Conservation (phyloP, 2,888 invertebrate species). For the Idaea straminata region DNA sequence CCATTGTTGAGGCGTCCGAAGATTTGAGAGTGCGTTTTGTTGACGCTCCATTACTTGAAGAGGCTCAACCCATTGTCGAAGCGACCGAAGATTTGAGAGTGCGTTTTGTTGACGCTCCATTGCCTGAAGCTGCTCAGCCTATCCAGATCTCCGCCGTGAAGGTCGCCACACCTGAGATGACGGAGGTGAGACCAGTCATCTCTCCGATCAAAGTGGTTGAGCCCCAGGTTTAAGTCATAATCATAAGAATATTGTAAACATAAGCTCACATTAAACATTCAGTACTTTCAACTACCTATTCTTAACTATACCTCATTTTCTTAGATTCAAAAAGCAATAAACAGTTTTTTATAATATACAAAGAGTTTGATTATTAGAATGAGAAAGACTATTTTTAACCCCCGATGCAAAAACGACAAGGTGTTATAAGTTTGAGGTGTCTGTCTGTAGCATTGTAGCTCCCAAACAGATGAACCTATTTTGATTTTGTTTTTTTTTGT, state of each 20-base stretch:
- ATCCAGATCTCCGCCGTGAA: background rate
- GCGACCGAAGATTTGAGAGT: conserved; percentile 4
- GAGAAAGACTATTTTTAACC: no score
- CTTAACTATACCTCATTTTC: no score
- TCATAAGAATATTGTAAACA: background rate
- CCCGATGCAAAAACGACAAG: no score
- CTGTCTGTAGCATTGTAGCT: no score
- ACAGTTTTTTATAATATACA: no score
- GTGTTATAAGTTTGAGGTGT: no score
- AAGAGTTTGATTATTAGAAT: no score
- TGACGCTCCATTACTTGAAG: background rate
- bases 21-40: background rate
- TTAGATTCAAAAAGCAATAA: no score
- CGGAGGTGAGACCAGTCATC: conserved; percentile 2
- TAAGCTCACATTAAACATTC: no score
- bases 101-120: conserved; percentile 8
- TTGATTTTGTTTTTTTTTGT: no score
- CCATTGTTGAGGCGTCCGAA: background rate
- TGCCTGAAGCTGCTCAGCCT: background rate
- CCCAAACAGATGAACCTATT: no score
- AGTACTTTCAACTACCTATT: no score
- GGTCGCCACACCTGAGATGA: background rate
- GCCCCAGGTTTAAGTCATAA: conserved; percentile 2
- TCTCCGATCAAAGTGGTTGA: conserved; percentile 9
- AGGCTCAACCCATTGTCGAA: background rate